A percentile compares a stretch with the other conserved stretches of the same genome.
Conservation (phyloP, 2,113 vertebrate species). For the Laterallus jamaicensis region DNA sequence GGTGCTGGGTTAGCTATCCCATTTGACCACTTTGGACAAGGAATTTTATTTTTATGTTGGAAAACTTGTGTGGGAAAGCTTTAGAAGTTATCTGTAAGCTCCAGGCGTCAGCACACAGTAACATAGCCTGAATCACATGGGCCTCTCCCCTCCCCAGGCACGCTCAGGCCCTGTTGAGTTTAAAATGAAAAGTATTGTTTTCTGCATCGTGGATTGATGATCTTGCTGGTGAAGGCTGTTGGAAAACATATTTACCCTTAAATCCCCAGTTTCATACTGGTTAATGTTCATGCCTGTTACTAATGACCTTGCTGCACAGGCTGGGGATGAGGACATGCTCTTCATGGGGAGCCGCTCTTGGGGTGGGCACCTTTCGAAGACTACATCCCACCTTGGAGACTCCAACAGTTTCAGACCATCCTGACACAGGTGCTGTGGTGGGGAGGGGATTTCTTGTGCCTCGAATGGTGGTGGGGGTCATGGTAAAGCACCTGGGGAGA, state of each 20-base stretch:
- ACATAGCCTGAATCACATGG: background rate
- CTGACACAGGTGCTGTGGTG: background rate
- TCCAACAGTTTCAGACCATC: background rate
- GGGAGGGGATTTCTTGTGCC: background rate
- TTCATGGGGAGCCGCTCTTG: fast-evolving
- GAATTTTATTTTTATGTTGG: background rate
- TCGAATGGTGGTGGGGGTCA: background rate
- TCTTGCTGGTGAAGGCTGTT: background rate
- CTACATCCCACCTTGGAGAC: background rate
- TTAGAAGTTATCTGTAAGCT: background rate
- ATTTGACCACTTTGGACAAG: background rate
- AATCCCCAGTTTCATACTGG: background rate
- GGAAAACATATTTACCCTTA: background rate
- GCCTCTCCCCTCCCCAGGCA: background rate
- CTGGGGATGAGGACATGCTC: background rate
- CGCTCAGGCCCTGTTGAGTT: fast-evolving
- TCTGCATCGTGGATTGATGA: background rate
- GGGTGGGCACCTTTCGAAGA: background rate
- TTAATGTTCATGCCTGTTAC: background rate
- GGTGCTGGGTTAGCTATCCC: background rate
- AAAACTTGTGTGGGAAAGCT: background rate
- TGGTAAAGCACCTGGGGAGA: background rate
- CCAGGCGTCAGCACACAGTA: fast-evolving
- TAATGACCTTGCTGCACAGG: background rate
- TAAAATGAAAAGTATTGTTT: background rate